Percentiles rank a stretch among this genome's conserved stretches.
These are phyloP conservation scores for Euphydryas editha DNA, from an alignment of 2,888 invertebrate species.

Conservation along the genomic window DNA sequence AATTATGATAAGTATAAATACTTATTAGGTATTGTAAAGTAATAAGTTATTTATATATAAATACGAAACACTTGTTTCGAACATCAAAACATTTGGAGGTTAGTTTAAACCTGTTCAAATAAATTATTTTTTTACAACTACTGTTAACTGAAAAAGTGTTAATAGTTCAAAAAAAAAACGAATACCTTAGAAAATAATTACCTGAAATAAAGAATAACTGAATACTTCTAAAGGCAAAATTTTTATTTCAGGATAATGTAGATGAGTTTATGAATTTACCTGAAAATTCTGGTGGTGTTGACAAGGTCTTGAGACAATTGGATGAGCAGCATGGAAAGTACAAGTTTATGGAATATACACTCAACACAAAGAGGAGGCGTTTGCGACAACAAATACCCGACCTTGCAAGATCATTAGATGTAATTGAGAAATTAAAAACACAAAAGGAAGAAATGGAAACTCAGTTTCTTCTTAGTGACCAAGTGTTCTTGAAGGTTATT, in stretches of 20 bases:
- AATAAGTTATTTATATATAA: too few species aligned
- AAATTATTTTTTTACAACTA: not conserved
- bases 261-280: conserved; percentile 94
- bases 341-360: conserved; percentile 97
- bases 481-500: conserved; percentile 88
- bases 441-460: conserved; percentile 93
- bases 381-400: conserved; percentile 97
- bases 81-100: not conserved
- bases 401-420: conserved; percentile 93
- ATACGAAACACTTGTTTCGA: not conserved
- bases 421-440: conserved; percentile 93
- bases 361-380: conserved; percentile 93
- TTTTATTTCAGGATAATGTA: conserved; percentile 92
- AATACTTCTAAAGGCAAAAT: not conserved
- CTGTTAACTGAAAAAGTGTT: not conserved
- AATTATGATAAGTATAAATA: not conserved
- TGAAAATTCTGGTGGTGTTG: conserved; percentile 92
- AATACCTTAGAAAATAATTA: too few species aligned
- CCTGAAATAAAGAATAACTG: not conserved
- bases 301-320: conserved; percentile 92
- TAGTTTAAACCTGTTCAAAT: conserved; percentile 1
- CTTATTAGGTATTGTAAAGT: too few species aligned
- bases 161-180: not conserved
- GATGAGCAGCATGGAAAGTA: conserved; percentile 98
- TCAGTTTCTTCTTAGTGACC: conserved; percentile 96